These are phyloP conservation scores for Ancistrus triradiatus DNA, from an alignment of 2,113 vertebrate species.

Conservation along the genomic window DNA sequence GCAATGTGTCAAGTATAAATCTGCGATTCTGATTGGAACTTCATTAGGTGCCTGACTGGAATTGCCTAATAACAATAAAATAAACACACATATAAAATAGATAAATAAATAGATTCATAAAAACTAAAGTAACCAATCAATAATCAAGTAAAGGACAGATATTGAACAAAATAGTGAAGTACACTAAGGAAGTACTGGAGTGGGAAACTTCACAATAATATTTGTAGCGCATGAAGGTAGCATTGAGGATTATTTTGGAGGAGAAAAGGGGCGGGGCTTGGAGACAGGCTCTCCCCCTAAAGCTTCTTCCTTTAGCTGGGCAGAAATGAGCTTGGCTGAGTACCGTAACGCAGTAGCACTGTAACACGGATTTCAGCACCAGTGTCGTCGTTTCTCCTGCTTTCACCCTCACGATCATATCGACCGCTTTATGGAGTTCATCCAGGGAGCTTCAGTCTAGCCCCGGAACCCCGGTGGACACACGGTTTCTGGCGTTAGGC, in stretches of 20 bases:
- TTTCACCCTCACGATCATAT: not conserved
- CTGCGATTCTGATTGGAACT: no score
- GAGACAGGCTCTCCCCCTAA: not conserved
- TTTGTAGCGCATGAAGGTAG: not conserved
- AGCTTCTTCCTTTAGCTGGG: conserved; percentile 4
- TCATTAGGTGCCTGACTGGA: no score
- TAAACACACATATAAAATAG: no score
- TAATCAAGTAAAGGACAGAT: no score
- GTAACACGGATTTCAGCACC: not conserved
- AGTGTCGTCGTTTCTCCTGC: not conserved
- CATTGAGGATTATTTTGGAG: not conserved
- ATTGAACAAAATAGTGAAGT: no score
- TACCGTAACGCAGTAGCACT: not conserved
- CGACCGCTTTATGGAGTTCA: no score
- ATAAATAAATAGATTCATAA: no score
- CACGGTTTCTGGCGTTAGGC: not conserved
- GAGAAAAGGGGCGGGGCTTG: not conserved
- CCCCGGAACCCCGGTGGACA: not conserved
- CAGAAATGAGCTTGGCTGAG: not conserved
- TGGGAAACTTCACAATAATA: no score
- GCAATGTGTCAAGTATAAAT: no score
- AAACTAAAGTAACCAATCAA: no score
- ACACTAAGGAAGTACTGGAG: no score
- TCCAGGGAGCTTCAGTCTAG: not conserved
- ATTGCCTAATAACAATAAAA: no score